Evolutionary conservation across 2,888 invertebrate species (phyloP), one percentile per base, ranked within the genome.

Genomic region (Dasysyrphus albostriatus): DNA sequence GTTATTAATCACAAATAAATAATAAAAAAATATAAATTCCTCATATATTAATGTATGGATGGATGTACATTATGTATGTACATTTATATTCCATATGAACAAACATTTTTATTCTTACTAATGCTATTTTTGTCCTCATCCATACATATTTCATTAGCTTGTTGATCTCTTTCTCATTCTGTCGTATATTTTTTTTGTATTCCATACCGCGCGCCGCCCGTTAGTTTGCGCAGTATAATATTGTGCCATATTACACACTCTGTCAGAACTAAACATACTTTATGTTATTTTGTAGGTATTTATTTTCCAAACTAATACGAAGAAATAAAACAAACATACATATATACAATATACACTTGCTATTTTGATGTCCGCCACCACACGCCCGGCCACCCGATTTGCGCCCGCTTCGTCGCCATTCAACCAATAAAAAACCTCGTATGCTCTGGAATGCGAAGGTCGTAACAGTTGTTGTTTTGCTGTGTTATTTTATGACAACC

Each of bases 381-480:
- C 67, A 4, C 65, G 34, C 44, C 44, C 70, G 47, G 34, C 37
- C 67, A 34, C 49, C 67, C 19, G 49, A 42, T 42, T 74, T 70
- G 77, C 74, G 78, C 58, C 75, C 75, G 78, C 63, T 63, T 58
- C 32, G 75, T 47, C 70, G 79, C 63, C 69, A 73, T 78, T 74
- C 78, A 79, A 79, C 74, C 83, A 87, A 83, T 87, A 83, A 87
- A 69, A 87, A 87, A 82, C 87, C 83, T 87, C 87, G 87, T 87
- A 87, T 87, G 87, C 87, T 83, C 87, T 87, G 87, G 87, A 87
- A 87, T 87, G 87, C 83, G 87, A 87, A 87, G 87, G 87, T 87
- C 87, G 83, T 74, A 72, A 59, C 87, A 83, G 82, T 83, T 83
- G 87, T 78, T 87, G 73, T 78, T 87, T 82, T 83, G 59, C 72